Base-by-base conservation (phyloP, 2,113 vertebrate species). In the Theristicus caerulescens region DNA sequence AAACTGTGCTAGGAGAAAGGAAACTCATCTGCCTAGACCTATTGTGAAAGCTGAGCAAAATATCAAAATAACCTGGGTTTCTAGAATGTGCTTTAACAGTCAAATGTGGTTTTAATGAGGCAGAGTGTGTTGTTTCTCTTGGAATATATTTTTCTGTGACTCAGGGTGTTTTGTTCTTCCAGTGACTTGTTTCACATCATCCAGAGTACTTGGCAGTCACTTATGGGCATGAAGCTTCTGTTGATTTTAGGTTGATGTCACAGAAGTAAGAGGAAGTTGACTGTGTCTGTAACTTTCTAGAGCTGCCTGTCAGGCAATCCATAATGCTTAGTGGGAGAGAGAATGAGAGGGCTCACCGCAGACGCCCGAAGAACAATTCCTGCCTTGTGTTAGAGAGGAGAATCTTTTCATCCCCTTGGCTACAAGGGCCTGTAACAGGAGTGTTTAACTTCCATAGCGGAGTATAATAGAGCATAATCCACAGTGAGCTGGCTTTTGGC, bases 131-230 rank as follows among this genome's bases (percentile, higher is more conserved):
- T 95, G 47, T 46, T 95, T 91, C 81, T 94, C 38, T 74, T 77
- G 71, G 54, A 97, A 86, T 94, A 69, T 70, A 59, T 95, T 91
- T 87, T 94, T 70, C 67, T 70, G 71, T 97, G 95, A 96, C 84
- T 96, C 93, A 90, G 82, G 81, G 44, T 90, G 82, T 95, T 94
- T 95, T 97, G 74, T 88, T 94, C 89, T 93, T 94, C 15, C 44
- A 93, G 51, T 87, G 87, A 81, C 71, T 97, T 93, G 89, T 95
- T 91, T 91, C 76, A 86, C 79, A 91, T 94, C 82, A 88, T 85
- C 47, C 69, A 40, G 40, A 86, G 61, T 82, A 82, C 93, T 87
- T 90, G 84, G 78, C 85, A 93, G n/a, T 86, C 94, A 71, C 90
- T 96, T 86, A 49, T 3, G 32, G 78, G 91, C 66, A 82, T 58